Percentiles rank a stretch among this genome's conserved stretches.
phyloP scores from a whole-genome alignment of 92 coral and sea anemone genomes.

The Phenganax stokvisi region DNA sequence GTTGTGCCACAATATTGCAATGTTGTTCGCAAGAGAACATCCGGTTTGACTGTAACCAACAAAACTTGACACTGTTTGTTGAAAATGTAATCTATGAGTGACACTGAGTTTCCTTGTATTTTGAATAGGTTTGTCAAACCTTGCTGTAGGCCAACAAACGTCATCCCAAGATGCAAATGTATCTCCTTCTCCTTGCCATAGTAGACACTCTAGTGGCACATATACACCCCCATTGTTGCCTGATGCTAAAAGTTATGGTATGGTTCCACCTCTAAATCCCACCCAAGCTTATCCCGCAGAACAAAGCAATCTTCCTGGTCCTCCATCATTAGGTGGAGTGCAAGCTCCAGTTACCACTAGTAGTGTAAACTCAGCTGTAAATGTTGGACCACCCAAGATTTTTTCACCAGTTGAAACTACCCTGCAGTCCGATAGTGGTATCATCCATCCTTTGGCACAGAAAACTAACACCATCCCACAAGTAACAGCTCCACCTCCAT shows the following conservation, averaged over 20 bases:
- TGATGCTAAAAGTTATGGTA: constrained; percentile 11
- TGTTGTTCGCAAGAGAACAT: no score
- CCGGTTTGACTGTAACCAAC: no score
- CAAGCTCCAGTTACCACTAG: constrained; percentile 4
- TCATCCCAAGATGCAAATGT: background rate
- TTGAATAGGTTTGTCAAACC: constrained; percentile 23
- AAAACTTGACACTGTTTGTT: background rate
- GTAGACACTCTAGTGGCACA: constrained; percentile 39
- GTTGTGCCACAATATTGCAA: no score
- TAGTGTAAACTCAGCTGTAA: background rate
- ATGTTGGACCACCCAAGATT: constrained; percentile 17
- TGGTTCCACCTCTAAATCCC: background rate
- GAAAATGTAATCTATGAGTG: background rate
- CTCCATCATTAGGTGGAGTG: background rate
- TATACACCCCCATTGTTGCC: constrained; percentile 34
- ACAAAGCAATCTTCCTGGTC: background rate
- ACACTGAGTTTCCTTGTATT: background rate
- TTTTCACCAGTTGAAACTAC: constrained; percentile 3
- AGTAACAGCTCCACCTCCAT: constrained; percentile 31
- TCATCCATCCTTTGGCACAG: constrained; percentile 11
- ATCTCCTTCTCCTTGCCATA: constrained; percentile 32
- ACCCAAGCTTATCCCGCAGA: background rate
- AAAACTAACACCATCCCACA: constrained; percentile 13
- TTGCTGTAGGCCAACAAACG: background rate
- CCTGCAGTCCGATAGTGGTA: constrained; percentile 10